Evolutionary conservation across 2,113 vertebrate species (phyloP).

Genomic region (Grammomys dolichurus): DNA sequence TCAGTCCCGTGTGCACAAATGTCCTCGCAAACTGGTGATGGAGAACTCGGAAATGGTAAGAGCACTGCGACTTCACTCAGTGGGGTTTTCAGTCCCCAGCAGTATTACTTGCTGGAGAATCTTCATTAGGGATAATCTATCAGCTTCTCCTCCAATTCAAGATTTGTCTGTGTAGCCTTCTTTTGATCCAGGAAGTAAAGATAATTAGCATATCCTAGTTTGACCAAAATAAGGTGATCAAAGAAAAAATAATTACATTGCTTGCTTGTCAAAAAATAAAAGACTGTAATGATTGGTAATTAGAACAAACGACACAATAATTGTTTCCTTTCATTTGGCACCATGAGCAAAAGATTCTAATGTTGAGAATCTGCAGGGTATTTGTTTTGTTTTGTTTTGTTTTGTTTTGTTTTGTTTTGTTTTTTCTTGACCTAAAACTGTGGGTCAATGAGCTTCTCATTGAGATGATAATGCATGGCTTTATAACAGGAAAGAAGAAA

Average conservation of each 20-base stretch:
- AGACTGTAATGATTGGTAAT: not conserved
- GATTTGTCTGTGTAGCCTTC: not conserved
- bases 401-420: not conserved
- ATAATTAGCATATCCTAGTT: not conserved
- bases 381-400: not conserved
- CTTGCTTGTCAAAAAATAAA: not conserved
- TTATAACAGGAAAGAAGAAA: not conserved
- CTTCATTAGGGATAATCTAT: not conserved
- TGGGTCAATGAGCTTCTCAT: not conserved
- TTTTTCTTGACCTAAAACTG: not conserved
- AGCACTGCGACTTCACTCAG: not conserved
- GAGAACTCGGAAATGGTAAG: not conserved
- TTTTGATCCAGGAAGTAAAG: not conserved
- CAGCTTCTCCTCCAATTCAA: not conserved
- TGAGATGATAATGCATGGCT: not conserved
- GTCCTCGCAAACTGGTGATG: not conserved
- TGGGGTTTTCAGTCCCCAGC: not conserved
- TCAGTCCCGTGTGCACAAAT: not conserved
- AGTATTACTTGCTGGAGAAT: not conserved
- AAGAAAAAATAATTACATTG: not conserved
- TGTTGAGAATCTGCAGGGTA: not conserved
- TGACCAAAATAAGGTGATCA: not conserved
- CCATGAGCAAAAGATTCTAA: not conserved
- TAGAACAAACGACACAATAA: not conserved
- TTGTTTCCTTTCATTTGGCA: not conserved